Base-by-base conservation (phyloP, 1,140 invertebrate species). In the Cydia fagiglandana region DNA sequence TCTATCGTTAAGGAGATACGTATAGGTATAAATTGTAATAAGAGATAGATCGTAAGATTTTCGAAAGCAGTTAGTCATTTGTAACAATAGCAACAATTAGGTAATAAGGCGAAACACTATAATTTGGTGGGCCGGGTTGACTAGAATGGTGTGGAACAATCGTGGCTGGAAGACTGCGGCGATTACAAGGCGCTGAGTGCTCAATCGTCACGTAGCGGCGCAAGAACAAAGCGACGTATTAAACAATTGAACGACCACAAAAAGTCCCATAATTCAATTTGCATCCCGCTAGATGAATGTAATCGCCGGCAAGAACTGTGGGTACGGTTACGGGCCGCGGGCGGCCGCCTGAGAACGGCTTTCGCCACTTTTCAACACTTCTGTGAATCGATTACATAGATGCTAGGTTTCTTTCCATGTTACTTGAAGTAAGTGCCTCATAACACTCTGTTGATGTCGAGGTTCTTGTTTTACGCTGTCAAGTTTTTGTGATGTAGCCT, bases 211-310 rank as follows among this genome's bases (percentile, higher is more conserved):
- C 91, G 91, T 93, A 90, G 80, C 90, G 88, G 90, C 84, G 80
- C 66, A 86, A 89, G 85, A 91, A 91, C 89, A 93, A 91, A 93
- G 91, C 85, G 78, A 77, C 79, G 80, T 80, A 84, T 86, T 84
- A 87, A 87, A 90, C 89, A 89, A 91, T 90, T 90, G 89, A 85
- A 87, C 81, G 73, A 78, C 78, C 79, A 90, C 87, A 91, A 91
- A 91, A 93, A 91, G 85, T 90, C 87, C 82, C 88, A 91, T 93
- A 91, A 93, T 91, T 93, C 86, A 91, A 93, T 93, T 93, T 93
- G 90, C 91, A 93, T 93, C 84, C 85, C 81, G 85, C 87, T 91
- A 90, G 84, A 89, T 84, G 83, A 85, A 83, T 84, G 85, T 86
- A 86, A 89, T 88, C 78, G 80, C 64, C 77, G 73, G 78, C 79